Conservation (phyloP, 2,888 invertebrate genomes). For the Pammene aurita region DNA sequence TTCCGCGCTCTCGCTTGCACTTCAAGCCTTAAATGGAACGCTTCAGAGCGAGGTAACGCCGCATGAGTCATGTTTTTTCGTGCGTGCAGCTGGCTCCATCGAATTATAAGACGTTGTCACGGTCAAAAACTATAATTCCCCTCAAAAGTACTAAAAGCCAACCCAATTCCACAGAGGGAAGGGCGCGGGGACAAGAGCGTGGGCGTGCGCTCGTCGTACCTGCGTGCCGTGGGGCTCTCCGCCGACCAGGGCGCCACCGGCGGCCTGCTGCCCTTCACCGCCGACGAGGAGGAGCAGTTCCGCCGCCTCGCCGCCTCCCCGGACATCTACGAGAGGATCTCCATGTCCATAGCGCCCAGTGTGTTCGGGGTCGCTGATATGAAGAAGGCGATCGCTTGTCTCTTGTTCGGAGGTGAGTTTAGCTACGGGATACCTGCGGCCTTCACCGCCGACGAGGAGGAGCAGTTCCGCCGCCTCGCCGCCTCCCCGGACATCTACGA, state of each 20-base stretch:
- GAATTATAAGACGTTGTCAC: no score
- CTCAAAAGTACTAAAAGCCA: no score
- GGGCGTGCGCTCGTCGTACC: conserved; percentile 96
- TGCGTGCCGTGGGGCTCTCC: conserved; percentile 96
- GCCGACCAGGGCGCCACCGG: conserved; percentile 92
- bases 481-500: neutral
- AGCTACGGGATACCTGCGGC: conserved; percentile 88
- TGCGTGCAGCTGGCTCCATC: no score
- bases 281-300: conserved; percentile 87
- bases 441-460: conserved; percentile 44
- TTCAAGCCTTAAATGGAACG: no score
- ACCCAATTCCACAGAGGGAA: conserved; percentile 76
- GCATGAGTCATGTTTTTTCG: no score
- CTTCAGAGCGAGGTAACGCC: no score
- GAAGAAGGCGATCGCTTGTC: conserved; percentile 97
- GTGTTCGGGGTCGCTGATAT: conserved; percentile 97
- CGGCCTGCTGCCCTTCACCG: conserved; percentile 79
- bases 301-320: conserved; percentile 91
- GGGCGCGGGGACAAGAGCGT: conserved; percentile 90
- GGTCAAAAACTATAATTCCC: no score
- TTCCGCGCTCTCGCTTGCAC: no score
- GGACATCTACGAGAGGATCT: conserved; percentile 94
- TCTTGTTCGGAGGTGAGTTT: conserved; percentile 93
- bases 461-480: neutral
- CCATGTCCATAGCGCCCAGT: conserved; percentile 97